These are phyloP conservation scores for Ancistrus triradiatus DNA, from an alignment of 2,113 vertebrate genomes.

Conservation along the genomic window DNA sequence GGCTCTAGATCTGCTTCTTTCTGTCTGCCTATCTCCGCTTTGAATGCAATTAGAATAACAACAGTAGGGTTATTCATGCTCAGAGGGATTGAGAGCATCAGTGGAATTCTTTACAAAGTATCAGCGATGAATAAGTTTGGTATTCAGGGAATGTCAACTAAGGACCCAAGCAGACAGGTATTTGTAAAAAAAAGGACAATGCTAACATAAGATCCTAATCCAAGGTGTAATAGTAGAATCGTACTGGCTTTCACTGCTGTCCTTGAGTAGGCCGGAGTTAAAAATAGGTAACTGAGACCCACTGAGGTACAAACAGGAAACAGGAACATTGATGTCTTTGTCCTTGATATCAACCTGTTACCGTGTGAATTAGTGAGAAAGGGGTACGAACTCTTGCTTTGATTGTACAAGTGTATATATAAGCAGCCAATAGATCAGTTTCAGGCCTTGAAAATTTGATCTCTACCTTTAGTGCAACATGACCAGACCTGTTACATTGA, in stretches of 20 bases:
- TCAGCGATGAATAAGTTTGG: slow-evolving; percentile 27
- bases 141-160: slow-evolving; percentile 34
- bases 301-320: slow-evolving; percentile 31
- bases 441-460: slow-evolving; percentile 31
- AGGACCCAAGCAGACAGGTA: slow-evolving; percentile 50
- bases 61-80: slow-evolving; percentile 55
- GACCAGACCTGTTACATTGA: slow-evolving; percentile 3
- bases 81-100: slow-evolving; percentile 47
- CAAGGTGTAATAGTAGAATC: neutral
- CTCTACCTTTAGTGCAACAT: slow-evolving; percentile 14
- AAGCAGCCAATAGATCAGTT: slow-evolving; percentile 5
- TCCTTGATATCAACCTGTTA: slow-evolving; percentile 42
- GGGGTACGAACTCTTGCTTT: neutral
- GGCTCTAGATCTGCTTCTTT: slow-evolving; percentile 52
- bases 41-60: slow-evolving; percentile 58
- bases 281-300: neutral
- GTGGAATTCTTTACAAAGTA: slow-evolving; percentile 22
- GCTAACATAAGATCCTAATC: slow-evolving; percentile 28
- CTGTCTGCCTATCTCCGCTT: slow-evolving; percentile 53
- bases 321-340: slow-evolving; percentile 51
- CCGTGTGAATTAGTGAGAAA: slow-evolving; percentile 26
- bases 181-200: slow-evolving; percentile 44
- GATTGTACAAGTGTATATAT: too few species aligned
- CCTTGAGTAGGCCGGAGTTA: slow-evolving; percentile 24
- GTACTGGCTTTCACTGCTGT: slow-evolving; percentile 12